Conservation (phyloP, 2,797 vertebrate genomes). For the Tapera naevia region DNA sequence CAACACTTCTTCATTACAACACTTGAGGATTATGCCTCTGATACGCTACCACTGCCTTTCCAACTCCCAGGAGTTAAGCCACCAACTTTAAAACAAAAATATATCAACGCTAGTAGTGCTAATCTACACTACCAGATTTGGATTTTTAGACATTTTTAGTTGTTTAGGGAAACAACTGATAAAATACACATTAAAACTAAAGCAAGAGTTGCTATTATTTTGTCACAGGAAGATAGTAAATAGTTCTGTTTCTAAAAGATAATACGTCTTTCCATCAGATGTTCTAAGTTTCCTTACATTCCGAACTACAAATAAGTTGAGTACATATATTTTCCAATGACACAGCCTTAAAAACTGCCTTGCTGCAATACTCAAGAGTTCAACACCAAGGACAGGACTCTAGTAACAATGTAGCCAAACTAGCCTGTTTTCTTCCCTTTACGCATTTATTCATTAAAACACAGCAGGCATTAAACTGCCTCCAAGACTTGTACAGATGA, state of each 20-base stretch:
- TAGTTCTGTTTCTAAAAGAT: neutral
- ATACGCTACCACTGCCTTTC: neutral
- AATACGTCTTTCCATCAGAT: neutral
- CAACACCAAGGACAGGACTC: neutral
- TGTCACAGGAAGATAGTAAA: neutral
- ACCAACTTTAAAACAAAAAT: neutral
- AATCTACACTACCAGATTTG: neutral
- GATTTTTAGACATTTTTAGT: neutral
- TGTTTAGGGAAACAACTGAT: neutral
- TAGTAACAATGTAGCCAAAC: neutral
- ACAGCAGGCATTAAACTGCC: neutral
- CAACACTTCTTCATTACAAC: neutral
- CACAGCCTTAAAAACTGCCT: conserved; percentile 27
- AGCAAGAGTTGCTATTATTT: neutral
- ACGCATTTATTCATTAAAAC: neutral
- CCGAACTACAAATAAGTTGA: neutral
- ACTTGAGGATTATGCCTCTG: neutral
- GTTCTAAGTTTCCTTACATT: neutral
- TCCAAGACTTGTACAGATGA: neutral
- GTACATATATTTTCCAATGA: neutral
- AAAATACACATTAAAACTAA: neutral
- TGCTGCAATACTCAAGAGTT: neutral
- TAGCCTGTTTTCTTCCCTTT: conserved; percentile 7
- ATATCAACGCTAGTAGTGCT: neutral
- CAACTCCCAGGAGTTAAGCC: neutral